phyloP scores from a whole-genome alignment of 2,888 invertebrate genomes.

The Argyresthia goedartella region DNA sequence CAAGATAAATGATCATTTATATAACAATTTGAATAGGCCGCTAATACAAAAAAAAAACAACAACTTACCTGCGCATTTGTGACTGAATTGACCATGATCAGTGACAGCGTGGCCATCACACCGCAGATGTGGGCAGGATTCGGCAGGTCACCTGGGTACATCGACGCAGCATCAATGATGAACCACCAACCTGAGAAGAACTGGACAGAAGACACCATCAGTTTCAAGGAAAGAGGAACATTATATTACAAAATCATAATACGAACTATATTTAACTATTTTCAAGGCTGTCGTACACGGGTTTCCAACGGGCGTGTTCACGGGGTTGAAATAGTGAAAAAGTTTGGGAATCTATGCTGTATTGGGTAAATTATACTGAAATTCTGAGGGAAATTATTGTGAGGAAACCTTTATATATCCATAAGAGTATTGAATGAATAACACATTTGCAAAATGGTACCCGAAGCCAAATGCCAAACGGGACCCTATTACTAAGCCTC shows the following conservation, averaged over 20 bases:
- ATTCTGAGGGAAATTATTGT: too few relatives aligned
- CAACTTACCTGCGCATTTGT: constrained; percentile 91
- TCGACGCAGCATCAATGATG: constrained; percentile 93
- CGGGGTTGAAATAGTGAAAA: too few relatives aligned
- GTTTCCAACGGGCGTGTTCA: background rate
- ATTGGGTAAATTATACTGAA: too few relatives aligned
- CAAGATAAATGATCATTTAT: too few relatives aligned
- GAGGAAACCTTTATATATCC: too few relatives aligned
- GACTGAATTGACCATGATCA: constrained; percentile 97
- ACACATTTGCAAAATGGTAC: too few relatives aligned
- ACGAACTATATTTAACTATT: background rate
- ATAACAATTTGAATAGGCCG: too few relatives aligned
- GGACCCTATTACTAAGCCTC: too few relatives aligned
- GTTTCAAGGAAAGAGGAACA: constrained; percentile 5
- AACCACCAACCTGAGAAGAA: constrained; percentile 99
- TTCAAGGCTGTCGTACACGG: background rate
- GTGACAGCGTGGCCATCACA: constrained; percentile 92
- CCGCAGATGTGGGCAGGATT: constrained; percentile 94
- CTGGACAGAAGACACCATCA: constrained; percentile 55
- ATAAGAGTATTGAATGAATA: too few relatives aligned
- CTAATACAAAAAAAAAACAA: background rate
- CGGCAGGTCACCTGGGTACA: constrained; percentile 78
- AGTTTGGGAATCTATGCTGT: too few relatives aligned
- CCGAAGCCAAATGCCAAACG: too few relatives aligned
- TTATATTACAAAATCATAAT: too few relatives aligned